Conservation (phyloP, 2,113 vertebrate genomes). For the Caranx ignobilis region DNA sequence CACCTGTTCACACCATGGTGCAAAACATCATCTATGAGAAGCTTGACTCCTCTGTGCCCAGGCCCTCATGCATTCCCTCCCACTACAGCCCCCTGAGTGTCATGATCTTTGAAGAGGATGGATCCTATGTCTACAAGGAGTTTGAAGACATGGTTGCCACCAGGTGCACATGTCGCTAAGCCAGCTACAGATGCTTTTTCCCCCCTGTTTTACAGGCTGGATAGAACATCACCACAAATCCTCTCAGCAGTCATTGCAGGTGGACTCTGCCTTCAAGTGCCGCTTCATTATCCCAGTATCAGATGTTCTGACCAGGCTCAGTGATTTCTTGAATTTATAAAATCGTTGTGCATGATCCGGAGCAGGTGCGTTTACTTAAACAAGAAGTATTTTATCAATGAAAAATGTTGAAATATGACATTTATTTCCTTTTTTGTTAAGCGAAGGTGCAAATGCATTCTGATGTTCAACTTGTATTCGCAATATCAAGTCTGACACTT, state of each 20-base stretch:
- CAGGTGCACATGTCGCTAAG: slow-evolving; percentile 92
- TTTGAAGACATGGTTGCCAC: slow-evolving; percentile 97
- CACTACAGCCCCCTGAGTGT: slow-evolving; percentile 93
- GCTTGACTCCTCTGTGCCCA: slow-evolving; percentile 88
- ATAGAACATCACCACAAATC: slow-evolving; percentile 26
- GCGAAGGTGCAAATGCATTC: slow-evolving; percentile 43
- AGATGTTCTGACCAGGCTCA: slow-evolving; percentile 49
- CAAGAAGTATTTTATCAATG: slow-evolving; percentile 72
- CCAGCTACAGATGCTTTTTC: neutral
- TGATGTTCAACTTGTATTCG: slow-evolving; percentile 49
- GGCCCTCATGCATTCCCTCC: slow-evolving; percentile 92
- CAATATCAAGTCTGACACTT: slow-evolving; percentile 54
- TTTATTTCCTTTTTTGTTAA: slow-evolving; percentile 63
- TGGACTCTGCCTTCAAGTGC: slow-evolving; percentile 2
- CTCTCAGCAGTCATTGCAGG: slow-evolving; percentile 6
- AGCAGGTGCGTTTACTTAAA: slow-evolving; percentile 78
- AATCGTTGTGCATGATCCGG: slow-evolving; percentile 64
- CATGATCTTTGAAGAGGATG: slow-evolving; percentile 90
- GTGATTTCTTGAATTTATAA: slow-evolving; percentile 65
- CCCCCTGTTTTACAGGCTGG: slow-evolving; percentile 43
- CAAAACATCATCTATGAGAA: slow-evolving; percentile 94
- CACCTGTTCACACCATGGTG: slow-evolving; percentile 92
- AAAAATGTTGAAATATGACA: slow-evolving; percentile 54
- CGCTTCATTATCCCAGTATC: slow-evolving; percentile 24
- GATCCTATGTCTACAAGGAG: slow-evolving; percentile 93